Evolutionary conservation across 2,797 vertebrate species (phyloP), one percentile per base, ranked within the genome.

Genomic region (Cuniculus paca): DNA sequence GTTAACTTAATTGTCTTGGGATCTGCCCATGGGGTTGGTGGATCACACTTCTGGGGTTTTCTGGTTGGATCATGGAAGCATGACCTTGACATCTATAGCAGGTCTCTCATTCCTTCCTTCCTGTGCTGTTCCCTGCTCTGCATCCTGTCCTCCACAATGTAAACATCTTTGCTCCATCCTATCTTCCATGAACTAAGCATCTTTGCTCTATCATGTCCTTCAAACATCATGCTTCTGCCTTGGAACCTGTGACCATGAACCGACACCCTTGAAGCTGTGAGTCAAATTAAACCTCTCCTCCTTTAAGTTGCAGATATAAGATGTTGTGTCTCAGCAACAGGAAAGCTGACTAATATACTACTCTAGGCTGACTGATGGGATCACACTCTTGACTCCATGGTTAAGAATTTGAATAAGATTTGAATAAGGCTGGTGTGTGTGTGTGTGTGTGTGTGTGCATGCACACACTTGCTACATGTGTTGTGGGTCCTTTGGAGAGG

Each of bases 361-460:
- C 9, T 34, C 19, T 4, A 7, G 36, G 14, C 5, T 31, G 31
- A 6, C 5, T 34, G 60, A 65, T 63, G 68, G 42, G 9, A 24
- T 6, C 22, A 12, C 17, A 4, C 58, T 42, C 0, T 56, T 2
- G 19, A 22, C 14, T 36, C 11, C 2, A 0, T 45, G n/a, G 19
- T 7, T 0, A 2, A 72, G 8, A 52, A 7, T 36, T 52, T 84
- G 39, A 17, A 60, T 26, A 48, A 77, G 52, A 54, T 54, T 54
- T 54, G 52, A 54, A 54, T 54, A 54, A 54, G 1, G 6, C 12
- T 19, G 19, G 39, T 13, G 1, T 6, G 1, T 9, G 14, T 26
- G 8, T 13, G 2, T 10, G 1, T 6, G 13, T 19, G 4, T 12
- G 20, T 26, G 68, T 26, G 36, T 3, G 36, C 2, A 20, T 39